Base-by-base conservation (phyloP, 2,888 invertebrate species). In the Ectemnius continuus region DNA sequence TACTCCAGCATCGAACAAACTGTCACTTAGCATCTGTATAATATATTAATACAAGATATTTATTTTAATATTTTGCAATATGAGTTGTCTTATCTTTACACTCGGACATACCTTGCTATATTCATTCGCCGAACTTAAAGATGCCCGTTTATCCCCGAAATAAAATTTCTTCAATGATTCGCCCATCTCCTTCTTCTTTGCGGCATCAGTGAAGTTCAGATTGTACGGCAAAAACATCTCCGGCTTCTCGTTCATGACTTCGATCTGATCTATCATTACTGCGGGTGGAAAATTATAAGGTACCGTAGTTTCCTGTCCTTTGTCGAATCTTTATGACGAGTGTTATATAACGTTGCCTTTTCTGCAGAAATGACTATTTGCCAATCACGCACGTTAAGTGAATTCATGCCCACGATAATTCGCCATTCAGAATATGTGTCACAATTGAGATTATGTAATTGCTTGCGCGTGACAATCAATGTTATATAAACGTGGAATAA, bases 161-260 rank as follows among this genome's bases (percentile, higher is more conserved):
- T 90, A 90, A 67, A 87, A 89, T 20, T 84, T 83, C 59, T 81
- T 85, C 1, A 89, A 64, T 11, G 79, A 74, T 46, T 87, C 80
- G 2, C 83, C 85, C 13, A 84, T 46, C 61, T 84, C 78, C 56
- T 81, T 84, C 56, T 60, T 73, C 26, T 76, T 69, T 1, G 48
- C 73, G 36, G 78, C 18, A 71, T 89, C 87, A 14, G 90, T 90
- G 5, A 87, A 70, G 58, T 90, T 90, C 67, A 90, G 72, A 67
- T 88, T 85, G 14, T 75, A 61, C 14, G 90, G 89, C 26, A 90
- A 26, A 58, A 90, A 87, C 5, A 80, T 63, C 18, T 89, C 88
- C 18, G 90, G 88, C 57, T 89, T 80, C 28, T 86, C 80, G 56
- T 88, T 84, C 66, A 90, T 70, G 13, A 81, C 59, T 0, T 84